Base-by-base conservation (phyloP, 2,888 invertebrate genomes). In the Holacanthella duospinosa region DNA sequence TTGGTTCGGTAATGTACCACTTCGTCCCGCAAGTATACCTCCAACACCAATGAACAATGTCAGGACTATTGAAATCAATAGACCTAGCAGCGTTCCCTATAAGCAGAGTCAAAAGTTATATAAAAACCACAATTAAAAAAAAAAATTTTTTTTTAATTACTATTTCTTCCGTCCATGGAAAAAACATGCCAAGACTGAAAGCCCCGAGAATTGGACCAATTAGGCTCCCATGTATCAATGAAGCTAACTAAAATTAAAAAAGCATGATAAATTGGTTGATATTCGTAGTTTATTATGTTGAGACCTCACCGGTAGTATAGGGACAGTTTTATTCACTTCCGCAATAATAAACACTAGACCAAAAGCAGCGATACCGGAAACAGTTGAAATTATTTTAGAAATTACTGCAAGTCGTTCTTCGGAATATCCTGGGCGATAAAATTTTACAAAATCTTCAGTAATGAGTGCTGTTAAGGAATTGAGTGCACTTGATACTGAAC, bases 171-270 rank as follows among this genome's bases (percentile, higher is more conserved):
- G 89, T 86, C 84, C 86, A 87, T 0, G 93, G 92, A 71, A 91
- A 86, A 71, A 88, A 86, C 84, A 93, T 90, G 61, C 93, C 93
- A 27, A 93, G 79, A 0, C 88, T 84, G 76, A 93, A 93, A 2
- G 92, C 80, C 0, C 92, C 93, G 28, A 93, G 79, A 0, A 89
- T 86, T 0, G 93, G 86, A 1, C 93, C 93, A 16, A 55, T 6
- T 29, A 55, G 21, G 29, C 25, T 55, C 21, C 55, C 55, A 21
- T 29, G 27, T 12, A 55, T 16, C 6, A 55, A 12, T 12, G 55
- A 6, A 27, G 55, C n/a, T 6, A 55, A 55, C 55, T 55, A 27
- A 12, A 55, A 55, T n/a, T n/a, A n/a, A n/a, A n/a, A n/a, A n/a
- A n/a, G n/a, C n/a, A n/a, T n/a, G n/a, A n/a, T n/a, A n/a, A n/a